phyloP scores from a whole-genome alignment of 1,140 invertebrate species.

The Laupala kohalensis region DNA sequence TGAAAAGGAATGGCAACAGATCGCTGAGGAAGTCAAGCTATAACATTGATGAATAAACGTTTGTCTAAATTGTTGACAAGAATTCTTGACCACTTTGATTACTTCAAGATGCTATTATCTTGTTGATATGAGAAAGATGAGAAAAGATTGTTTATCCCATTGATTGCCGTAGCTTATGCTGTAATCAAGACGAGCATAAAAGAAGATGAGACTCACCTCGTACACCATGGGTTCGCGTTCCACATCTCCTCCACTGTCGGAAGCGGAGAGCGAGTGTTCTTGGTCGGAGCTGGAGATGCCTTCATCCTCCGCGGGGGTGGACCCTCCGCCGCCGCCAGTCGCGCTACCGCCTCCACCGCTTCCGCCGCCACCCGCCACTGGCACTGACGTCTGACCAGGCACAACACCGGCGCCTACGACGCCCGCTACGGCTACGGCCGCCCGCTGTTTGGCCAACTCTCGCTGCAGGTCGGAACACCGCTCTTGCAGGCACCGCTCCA shows the following conservation, averaged over 20 bases:
- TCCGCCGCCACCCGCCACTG: too few relatives aligned
- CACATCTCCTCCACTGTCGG: constrained; percentile 39
- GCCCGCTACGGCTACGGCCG: constrained; percentile 13
- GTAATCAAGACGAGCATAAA: too few relatives aligned
- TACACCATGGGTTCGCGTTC: constrained; percentile 44
- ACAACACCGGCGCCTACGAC: neutral
- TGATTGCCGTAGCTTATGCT: too few relatives aligned
- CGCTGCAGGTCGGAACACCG: constrained; percentile 52
- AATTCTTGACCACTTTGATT: too few relatives aligned
- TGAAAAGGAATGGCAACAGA: too few relatives aligned
- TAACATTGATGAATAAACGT: too few relatives aligned
- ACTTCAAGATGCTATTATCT: too few relatives aligned
- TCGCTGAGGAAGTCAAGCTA: too few relatives aligned
- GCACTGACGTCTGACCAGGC: constrained; percentile 22
- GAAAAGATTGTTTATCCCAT: too few relatives aligned
- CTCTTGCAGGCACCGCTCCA: constrained; percentile 65
- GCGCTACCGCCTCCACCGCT: neutral
- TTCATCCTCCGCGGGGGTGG: constrained; percentile 71
- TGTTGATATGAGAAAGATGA: too few relatives aligned
- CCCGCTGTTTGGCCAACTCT: constrained; percentile 32
- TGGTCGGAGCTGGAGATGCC: constrained; percentile 69
- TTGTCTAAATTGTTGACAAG: too few relatives aligned
- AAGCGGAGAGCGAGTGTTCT: constrained; percentile 13
- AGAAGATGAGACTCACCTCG: too few relatives aligned
- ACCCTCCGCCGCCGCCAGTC: constrained; percentile 27